phyloP scores from a whole-genome alignment of 1,140 invertebrate species.

The roundworm (Caenorhabditis elegans) region WBcel235 BX284606.5:4201501-4202000 shows the following conservation, averaged over 20 bases:
- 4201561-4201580: too few species aligned
- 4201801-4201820: not conserved
- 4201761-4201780: not conserved
- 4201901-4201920: not conserved
- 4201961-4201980: not conserved
- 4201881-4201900: too few species aligned
- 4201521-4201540: conserved; percentile 3
- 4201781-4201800: conserved; percentile 1
- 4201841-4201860: not conserved
- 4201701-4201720: not conserved
- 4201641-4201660: too few species aligned
- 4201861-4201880: too few species aligned
- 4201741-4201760: not conserved
- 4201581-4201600: too few species aligned
- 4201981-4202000: not conserved
- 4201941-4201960: not conserved
- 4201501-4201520: conserved; percentile 13
- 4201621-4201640: too few species aligned
- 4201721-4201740: not conserved
- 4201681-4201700: not conserved
- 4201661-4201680: too few species aligned
- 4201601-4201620: too few species aligned
- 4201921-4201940: not conserved
- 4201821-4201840: not conserved
- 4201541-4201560: too few species aligned